These are phyloP conservation scores for Sprattus sprattus DNA, from an alignment of 2,113 vertebrate genomes.

Conservation along the genomic window DNA sequence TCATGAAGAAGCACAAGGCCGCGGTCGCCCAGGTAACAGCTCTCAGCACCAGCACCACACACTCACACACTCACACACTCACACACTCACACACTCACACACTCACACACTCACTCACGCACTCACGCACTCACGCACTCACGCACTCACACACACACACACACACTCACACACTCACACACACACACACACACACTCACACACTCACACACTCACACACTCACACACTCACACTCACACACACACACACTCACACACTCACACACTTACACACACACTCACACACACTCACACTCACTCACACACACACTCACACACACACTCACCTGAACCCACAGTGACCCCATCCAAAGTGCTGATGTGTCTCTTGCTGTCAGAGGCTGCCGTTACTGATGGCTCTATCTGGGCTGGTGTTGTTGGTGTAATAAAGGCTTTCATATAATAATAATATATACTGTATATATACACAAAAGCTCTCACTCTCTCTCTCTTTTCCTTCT, in stretches of 20 bases:
- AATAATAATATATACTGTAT: too few species aligned
- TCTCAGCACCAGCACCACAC: neutral
- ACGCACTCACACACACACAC: neutral
- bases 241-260: neutral
- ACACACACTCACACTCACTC: neutral
- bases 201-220: neutral
- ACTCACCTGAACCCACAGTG: neutral
- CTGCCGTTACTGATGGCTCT: neutral
- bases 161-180: neutral
- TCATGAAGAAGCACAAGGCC: slow-evolving; percentile 99
- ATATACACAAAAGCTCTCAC: neutral
- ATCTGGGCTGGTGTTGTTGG: neutral
- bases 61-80: neutral
- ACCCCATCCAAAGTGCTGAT: neutral
- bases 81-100: neutral
- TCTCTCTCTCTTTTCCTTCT: neutral
- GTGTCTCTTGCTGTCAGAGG: neutral
- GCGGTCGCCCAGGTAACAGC: slow-evolving; percentile 87
- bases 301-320: neutral
- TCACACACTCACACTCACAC: neutral
- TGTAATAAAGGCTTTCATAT: neutral
- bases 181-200: neutral
- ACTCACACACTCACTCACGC: neutral
- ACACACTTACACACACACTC: too few species aligned
- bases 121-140: neutral